These are phyloP conservation scores for Medauroidea extradentata DNA, from an alignment of 1,140 invertebrate genomes.

Conservation along the genomic window DNA sequence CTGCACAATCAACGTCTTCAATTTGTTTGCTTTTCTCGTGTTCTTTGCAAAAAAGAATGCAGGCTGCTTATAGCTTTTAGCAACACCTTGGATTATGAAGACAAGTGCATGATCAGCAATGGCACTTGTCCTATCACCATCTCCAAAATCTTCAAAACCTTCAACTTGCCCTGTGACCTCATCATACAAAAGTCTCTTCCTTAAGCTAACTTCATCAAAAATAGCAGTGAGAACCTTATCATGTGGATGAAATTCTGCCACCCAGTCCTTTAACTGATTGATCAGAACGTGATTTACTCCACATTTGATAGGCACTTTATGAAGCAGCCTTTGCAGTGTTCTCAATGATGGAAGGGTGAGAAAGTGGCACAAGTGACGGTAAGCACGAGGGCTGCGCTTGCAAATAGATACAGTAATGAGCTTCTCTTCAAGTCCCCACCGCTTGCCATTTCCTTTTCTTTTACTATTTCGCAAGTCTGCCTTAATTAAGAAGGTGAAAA, in stretches of 20 bases:
- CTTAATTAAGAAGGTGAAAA: too few relatives aligned
- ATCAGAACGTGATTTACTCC: neutral
- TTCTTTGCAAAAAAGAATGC: constrained; percentile 10
- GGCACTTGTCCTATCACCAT: neutral
- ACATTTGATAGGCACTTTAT: neutral
- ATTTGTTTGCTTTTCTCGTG: constrained; percentile 3
- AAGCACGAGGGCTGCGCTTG: neutral
- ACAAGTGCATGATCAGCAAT: constrained; percentile 26
- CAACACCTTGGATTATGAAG: constrained; percentile 23
- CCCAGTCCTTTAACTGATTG: neutral
- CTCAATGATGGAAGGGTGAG: too few relatives aligned
- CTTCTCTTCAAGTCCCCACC: neutral
- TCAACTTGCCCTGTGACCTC: constrained; percentile 11
- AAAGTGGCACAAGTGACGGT: neutral
- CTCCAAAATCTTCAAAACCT: constrained; percentile 24
- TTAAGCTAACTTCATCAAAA: constrained; percentile 21
- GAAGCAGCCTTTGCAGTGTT: neutral
- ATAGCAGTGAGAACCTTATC: constrained; percentile 15
- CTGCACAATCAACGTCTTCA: constrained; percentile 8
- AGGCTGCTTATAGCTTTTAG: constrained; percentile 21
- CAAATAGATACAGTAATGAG: neutral
- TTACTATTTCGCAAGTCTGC: too few relatives aligned
- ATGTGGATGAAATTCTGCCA: neutral
- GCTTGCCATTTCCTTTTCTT: neutral
- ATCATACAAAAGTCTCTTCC: constrained; percentile 14